Conservation (phyloP, 2,113 vertebrate species). For the Blennius ocellaris region DNA sequence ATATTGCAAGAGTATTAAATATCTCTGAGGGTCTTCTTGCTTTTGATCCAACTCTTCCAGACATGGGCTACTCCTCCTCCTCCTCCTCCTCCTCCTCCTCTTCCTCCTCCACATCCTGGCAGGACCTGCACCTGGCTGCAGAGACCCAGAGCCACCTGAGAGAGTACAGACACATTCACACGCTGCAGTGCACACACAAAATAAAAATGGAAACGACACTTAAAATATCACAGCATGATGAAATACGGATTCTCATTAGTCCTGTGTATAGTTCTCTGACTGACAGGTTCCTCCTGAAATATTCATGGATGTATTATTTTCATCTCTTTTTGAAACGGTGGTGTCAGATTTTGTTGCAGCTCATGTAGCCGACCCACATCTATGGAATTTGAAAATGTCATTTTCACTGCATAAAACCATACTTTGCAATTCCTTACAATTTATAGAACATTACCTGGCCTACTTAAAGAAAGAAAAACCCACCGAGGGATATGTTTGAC, state of each 20-base stretch:
- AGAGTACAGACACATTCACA: constrained; percentile 15
- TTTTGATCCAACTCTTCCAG: constrained; percentile 61
- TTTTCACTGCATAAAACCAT: not conserved
- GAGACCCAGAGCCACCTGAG: constrained; percentile 29
- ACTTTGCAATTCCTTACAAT: constrained; percentile 4
- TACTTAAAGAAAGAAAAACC: not conserved
- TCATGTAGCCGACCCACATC: constrained; percentile 16
- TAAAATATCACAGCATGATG: constrained; percentile 20
- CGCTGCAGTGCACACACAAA: not conserved
- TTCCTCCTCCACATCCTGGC: constrained; percentile 51
- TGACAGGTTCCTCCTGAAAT: constrained; percentile 46
- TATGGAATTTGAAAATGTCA: not conserved
- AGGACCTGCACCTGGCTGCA: constrained; percentile 38
- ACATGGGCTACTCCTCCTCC: constrained; percentile 47
- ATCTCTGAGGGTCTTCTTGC: constrained; percentile 60
- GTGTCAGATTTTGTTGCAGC: constrained; percentile 27
- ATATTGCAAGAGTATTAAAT: constrained; percentile 55
- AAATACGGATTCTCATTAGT: constrained; percentile 44
- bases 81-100: constrained; percentile 27
- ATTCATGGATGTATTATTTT: constrained; percentile 41
- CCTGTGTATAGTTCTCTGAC: constrained; percentile 1
- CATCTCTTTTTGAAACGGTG: constrained; percentile 24
- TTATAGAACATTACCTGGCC: constrained; percentile 7
- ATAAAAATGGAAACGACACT: not conserved
- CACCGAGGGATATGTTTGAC: constrained; percentile 7